Evolutionary conservation across 2,888 invertebrate species (phyloP).

Genomic region (Drosophila paracracens): DNA sequence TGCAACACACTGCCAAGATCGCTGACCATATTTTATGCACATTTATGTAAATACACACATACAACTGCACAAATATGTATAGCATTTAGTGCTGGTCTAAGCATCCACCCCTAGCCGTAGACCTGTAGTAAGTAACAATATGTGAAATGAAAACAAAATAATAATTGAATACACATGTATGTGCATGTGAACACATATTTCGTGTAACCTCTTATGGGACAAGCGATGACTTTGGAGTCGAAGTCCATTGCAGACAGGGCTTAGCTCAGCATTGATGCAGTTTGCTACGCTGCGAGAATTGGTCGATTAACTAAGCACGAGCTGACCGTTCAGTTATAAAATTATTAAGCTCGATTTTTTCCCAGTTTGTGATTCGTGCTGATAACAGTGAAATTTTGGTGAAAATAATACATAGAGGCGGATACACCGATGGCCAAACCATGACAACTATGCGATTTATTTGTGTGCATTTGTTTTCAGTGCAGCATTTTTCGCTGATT

Average conservation of each 20-base stretch:
- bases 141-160: conserved; percentile 4
- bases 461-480: conserved; percentile 44
- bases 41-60: background rate
- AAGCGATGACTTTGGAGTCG: conserved; percentile 1
- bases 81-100: conserved; percentile 31
- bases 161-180: conserved; percentile 15
- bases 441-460: background rate
- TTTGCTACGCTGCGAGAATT: conserved; percentile 52
- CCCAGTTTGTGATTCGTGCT: background rate
- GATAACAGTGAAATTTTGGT: conserved; percentile 8
- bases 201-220: conserved; percentile 1
- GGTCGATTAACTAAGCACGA: conserved; percentile 4
- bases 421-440: conserved; percentile 11
- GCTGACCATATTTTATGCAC: conserved; percentile 40
- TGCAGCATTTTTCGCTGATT: conserved; percentile 72
- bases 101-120: conserved; percentile 33
- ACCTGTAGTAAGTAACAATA: background rate
- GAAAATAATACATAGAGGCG: conserved; percentile 9
- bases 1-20: conserved; percentile 43
- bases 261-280: conserved; percentile 47
- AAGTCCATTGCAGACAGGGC: conserved; percentile 43
- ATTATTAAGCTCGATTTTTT: background rate
- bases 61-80: background rate
- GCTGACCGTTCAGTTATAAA: background rate
- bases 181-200: conserved; percentile 20